These are phyloP conservation scores for Apoderus coryli DNA, from an alignment of 2,888 invertebrate genomes.

Conservation along the genomic window DNA sequence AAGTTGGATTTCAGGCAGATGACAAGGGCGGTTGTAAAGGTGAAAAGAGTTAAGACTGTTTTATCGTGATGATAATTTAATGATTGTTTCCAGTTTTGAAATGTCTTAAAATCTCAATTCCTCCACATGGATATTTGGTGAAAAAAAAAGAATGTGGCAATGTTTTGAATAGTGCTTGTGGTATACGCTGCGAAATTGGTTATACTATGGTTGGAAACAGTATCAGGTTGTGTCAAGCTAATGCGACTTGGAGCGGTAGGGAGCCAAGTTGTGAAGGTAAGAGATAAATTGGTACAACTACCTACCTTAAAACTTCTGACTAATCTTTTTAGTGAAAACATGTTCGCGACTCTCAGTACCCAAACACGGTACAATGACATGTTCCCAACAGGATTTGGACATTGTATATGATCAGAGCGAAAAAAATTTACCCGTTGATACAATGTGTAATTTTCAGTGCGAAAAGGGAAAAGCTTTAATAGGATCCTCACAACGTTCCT, in stretches of 20 bases:
- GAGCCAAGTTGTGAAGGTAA: slow-evolving; percentile 46
- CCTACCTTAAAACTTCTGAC: not conserved
- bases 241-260: slow-evolving; percentile 53
- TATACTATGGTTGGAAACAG: slow-evolving; percentile 36
- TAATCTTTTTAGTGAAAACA: slow-evolving; percentile 40
- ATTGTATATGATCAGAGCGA: slow-evolving; percentile 25
- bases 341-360: slow-evolving; percentile 42
- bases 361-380: slow-evolving; percentile 39
- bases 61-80: slow-evolving; percentile 10
- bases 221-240: slow-evolving; percentile 46
- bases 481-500: slow-evolving; percentile 47
- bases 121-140: slow-evolving; percentile 52
- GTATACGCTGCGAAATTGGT: slow-evolving; percentile 49
- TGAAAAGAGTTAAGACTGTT: slow-evolving; percentile 21
- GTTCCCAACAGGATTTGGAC: slow-evolving; percentile 33
- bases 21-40: slow-evolving; percentile 41
- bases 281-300: slow-evolving; percentile 1
- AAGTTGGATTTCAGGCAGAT: slow-evolving; percentile 40
- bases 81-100: slow-evolving; percentile 33
- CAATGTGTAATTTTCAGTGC: slow-evolving; percentile 49
- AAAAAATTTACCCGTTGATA: slow-evolving; percentile 40
- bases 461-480: slow-evolving; percentile 45
- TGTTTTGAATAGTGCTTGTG: slow-evolving; percentile 55
- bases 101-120: slow-evolving; percentile 42
- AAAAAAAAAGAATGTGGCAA: slow-evolving; percentile 44